Percentiles rank a stretch among this genome's conserved stretches.
phyloP scores from a whole-genome alignment of 2,797 vertebrate genomes.

The Propithecus deckenii region DNA sequence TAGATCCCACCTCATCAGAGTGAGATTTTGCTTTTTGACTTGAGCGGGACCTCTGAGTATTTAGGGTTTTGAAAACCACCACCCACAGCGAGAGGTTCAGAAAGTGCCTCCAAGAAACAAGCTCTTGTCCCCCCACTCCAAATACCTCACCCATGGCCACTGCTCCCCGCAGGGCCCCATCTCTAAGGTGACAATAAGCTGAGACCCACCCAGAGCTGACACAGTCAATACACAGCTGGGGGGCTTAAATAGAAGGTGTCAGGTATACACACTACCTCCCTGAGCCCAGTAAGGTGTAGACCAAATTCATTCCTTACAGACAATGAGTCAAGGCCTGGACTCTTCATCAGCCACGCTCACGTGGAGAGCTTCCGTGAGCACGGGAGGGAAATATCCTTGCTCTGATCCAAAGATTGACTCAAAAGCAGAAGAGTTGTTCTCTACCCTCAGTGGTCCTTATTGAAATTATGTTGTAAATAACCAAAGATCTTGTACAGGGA shows the following conservation, averaged over 20 bases:
- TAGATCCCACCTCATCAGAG: neutral
- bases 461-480: neutral
- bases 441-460: neutral
- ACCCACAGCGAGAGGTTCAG: neutral
- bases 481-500: neutral
- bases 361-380: neutral
- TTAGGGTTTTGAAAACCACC: neutral
- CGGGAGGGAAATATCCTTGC: neutral
- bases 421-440: neutral
- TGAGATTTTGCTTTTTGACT: neutral
- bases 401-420: neutral
- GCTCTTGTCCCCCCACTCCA: neutral
- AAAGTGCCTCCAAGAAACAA: neutral
- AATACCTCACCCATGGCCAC: neutral
- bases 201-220: neutral
- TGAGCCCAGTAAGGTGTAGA: neutral
- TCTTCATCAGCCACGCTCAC: neutral
- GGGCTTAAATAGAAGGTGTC: neutral
- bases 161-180: neutral
- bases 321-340: neutral
- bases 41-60: neutral
- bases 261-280: no score
- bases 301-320: neutral
- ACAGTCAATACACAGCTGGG: accelerated
- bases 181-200: neutral